A percentile compares a stretch with the other conserved stretches of the same genome.
Conservation (phyloP, 2,888 invertebrate genomes). For the Melinaea menophilus region DNA sequence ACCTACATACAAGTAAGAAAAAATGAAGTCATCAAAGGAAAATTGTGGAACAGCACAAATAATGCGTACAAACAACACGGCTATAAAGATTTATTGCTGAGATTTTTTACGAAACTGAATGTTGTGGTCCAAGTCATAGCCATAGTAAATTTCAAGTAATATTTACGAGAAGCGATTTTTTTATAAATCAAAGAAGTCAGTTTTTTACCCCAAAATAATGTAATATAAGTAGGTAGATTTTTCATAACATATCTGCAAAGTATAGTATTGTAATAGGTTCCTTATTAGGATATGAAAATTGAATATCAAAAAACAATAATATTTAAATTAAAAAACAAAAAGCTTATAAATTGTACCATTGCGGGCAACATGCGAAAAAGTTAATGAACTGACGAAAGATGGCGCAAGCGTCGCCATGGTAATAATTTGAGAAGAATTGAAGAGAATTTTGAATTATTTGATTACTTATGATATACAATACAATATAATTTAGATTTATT, state of each 20-base stretch:
- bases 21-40: conserved; percentile 68
- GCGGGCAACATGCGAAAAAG: conserved; percentile 49
- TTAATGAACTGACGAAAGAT: conserved; percentile 66
- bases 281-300: too few species aligned
- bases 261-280: too few species aligned
- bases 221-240: too few species aligned
- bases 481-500: conserved; percentile 7
- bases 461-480: conserved; percentile 15
- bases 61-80: conserved; percentile 68
- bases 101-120: conserved; percentile 57
- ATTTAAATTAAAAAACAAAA: not conserved
- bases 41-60: conserved; percentile 65
- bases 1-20: conserved; percentile 45
- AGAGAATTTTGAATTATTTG: conserved; percentile 35
- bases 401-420: conserved; percentile 56
- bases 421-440: conserved; percentile 47
- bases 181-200: not conserved
- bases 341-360: conserved; percentile 34
- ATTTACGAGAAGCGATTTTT: not conserved
- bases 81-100: conserved; percentile 73
- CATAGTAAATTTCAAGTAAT: conserved; percentile 21
- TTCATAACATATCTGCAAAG: too few species aligned
- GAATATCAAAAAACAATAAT: not conserved
- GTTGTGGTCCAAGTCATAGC: conserved; percentile 27
- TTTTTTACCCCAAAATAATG: too few species aligned